A percentile compares a stretch with the other conserved stretches of the same genome.
Evolutionary conservation across 2,113 vertebrate genomes (phyloP).

Genomic region (Plecturocebus donacophilus): DNA sequence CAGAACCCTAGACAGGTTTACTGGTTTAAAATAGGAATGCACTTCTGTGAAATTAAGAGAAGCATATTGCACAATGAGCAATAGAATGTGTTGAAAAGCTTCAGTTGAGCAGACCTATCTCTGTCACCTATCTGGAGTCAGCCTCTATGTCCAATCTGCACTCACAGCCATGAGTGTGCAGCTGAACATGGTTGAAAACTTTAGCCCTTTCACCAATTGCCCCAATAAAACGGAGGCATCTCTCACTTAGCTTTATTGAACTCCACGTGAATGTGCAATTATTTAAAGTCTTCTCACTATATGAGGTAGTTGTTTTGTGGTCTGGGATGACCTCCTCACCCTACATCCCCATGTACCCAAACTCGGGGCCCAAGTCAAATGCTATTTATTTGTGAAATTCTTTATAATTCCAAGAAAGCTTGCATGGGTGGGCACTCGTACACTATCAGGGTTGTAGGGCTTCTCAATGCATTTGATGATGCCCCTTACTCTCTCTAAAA

Average conservation of each 20-base stretch:
- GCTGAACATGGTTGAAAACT: neutral
- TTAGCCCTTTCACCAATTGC: neutral
- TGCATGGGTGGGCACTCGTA: neutral
- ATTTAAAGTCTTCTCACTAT: neutral
- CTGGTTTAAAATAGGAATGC: slow-evolving; percentile 72
- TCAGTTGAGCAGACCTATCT: neutral
- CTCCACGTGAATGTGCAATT: neutral
- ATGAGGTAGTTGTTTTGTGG: neutral
- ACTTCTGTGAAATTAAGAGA: slow-evolving; percentile 71
- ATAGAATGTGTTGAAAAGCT: slow-evolving; percentile 56
- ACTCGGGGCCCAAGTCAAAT: neutral
- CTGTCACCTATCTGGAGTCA: neutral
- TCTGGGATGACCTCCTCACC: neutral
- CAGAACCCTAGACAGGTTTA: slow-evolving; percentile 69
- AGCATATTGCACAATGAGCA: slow-evolving; percentile 69
- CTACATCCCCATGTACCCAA: neutral
- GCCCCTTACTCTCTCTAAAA: neutral
- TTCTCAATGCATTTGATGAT: neutral
- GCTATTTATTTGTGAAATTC: neutral
- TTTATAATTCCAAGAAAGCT: neutral
- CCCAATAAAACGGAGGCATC: neutral
- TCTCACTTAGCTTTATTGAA: neutral
- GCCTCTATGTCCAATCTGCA: neutral
- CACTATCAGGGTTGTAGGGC: neutral
- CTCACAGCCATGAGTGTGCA: neutral